phyloP scores from a whole-genome alignment of 2,888 invertebrate genomes.

The Ochropleura leucogaster region DNA sequence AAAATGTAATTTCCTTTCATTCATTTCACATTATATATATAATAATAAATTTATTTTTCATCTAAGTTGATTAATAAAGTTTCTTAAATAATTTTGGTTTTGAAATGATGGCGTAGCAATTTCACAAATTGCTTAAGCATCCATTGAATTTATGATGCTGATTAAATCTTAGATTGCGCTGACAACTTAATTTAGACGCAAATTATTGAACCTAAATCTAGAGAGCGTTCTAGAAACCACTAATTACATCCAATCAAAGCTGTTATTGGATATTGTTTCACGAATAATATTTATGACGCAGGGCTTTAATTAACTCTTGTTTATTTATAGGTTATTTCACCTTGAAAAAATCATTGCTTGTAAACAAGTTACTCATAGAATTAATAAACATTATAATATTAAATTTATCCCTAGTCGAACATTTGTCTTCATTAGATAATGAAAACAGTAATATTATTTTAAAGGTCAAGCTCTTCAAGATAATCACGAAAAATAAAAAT shows the following conservation, averaged over 20 bases:
- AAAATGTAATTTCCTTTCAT: not conserved
- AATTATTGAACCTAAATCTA: not conserved
- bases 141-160: not conserved
- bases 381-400: not conserved
- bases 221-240: slow-evolving; percentile 1
- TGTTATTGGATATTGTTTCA: slow-evolving; percentile 23
- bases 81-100: not conserved
- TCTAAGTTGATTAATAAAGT: not conserved
- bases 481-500: no score
- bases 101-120: not conserved
- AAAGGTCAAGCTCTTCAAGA: not conserved
- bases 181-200: not conserved
- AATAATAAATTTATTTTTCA: no score
- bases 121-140: not conserved
- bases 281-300: slow-evolving; percentile 8
- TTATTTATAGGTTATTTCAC: not conserved
- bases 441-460: not conserved
- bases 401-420: not conserved
- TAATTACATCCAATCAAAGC: not conserved
- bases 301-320: slow-evolving; percentile 15
- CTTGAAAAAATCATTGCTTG: not conserved
- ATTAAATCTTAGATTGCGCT: slow-evolving; percentile 4
- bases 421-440: not conserved
- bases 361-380: not conserved
- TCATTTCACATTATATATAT: no score